Base-by-base conservation (phyloP, 2,888 invertebrate species). In the Hesperia comma region DNA sequence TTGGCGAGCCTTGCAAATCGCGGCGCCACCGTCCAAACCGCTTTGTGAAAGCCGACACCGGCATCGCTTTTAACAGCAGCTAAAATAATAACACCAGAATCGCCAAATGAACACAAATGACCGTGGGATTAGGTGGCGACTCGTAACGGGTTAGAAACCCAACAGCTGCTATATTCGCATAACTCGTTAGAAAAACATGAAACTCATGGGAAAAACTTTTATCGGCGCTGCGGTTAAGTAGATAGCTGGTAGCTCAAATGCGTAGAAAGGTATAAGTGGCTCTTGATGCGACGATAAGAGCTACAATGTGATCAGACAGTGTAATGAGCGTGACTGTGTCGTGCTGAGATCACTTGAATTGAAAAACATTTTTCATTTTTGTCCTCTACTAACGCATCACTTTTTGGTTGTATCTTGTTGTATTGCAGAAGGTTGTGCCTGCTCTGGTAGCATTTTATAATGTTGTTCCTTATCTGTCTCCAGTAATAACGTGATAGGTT, bases 101-200 rank as follows among this genome's bases (percentile, higher is more conserved):
- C 84, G 89, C 79, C 80, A 79, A 82, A 82, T 90, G 84, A 90
- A 88, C 88, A 92, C 89, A 92, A 92, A 88, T 90, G 88, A 89
- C 85, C 91, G 86, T 87, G 76, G 87, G 86, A 92, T 92, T 90
- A 86, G 81, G 82, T 82, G 82, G 82, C 58, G 15, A 69, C 72
- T 70, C 68, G 68, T 70, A 71, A 70, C 70, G 71, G 70, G 70
- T 71, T 70, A 69, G 61, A 69, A 71, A 70, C 61, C 17, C 33
- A 17, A 51, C 72, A 74, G 71, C 73, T 71, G 74, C 72, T 41
- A 70, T 54, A 32, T 63, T 57, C 56, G 63, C 57, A 37, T 63
- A 57, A 57, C 63, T 57, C 17, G 56, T 57, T 63, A 63, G 51
- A 63, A 49, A 63, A 63, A 63, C 37, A 49, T 56, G 55, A 41